phyloP scores from a whole-genome alignment of 2,113 vertebrate genomes.

The Elephantulus edwardii region DNA sequence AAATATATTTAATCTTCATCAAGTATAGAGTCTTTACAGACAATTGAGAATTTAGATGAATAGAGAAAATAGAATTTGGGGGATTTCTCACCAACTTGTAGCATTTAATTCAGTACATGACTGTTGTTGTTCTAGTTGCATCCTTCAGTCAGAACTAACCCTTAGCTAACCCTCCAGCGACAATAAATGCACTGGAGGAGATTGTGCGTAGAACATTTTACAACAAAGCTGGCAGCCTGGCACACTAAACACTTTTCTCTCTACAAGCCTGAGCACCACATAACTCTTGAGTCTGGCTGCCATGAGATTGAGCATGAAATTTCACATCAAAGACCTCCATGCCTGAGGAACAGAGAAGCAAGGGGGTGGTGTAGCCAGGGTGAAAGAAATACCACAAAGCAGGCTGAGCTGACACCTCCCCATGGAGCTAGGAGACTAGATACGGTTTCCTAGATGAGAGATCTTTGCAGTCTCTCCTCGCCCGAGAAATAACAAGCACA shows the following conservation, averaged over 20 bases:
- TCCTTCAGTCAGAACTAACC: no score
- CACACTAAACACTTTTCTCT: not conserved
- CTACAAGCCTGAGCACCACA: not conserved
- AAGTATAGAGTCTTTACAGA: not conserved
- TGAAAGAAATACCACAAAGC: not conserved
- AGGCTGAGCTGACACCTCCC: not conserved
- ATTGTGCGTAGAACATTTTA: not conserved
- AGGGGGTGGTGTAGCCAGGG: not conserved
- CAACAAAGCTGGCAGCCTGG: not conserved
- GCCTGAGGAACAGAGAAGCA: conserved; percentile 18
- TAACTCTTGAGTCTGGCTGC: conserved; percentile 60
- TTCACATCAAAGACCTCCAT: conserved; percentile 65
- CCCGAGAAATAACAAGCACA: not conserved
- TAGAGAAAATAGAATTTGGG: not conserved
- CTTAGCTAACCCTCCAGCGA: no score
- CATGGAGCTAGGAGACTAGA: not conserved
- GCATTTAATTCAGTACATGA: conserved; percentile 9
- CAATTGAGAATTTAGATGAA: not conserved
- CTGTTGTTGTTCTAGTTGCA: no score
- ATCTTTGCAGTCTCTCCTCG: not conserved
- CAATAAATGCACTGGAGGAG: no score
- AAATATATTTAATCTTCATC: not conserved
- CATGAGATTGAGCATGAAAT: conserved; percentile 67
- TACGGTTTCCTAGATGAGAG: not conserved
- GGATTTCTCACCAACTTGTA: not conserved